Evolutionary conservation across 2,888 invertebrate species (phyloP), one percentile per base, ranked within the genome.

Genomic region (Himalopsyche japonica): DNA sequence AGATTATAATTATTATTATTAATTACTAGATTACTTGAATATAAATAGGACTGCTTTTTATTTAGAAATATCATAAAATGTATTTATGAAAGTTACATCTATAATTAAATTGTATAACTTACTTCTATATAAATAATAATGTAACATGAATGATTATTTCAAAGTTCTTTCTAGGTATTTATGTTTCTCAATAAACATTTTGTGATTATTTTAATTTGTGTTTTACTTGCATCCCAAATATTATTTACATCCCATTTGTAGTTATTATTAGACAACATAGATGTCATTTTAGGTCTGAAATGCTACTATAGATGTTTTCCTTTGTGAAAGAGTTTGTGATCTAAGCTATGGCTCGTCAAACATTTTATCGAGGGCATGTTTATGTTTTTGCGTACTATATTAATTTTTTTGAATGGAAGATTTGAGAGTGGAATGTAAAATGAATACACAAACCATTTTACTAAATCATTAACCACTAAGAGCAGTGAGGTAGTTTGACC

Each of bases 141-240:
- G 80, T 30, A 27, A 43, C 47, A 32, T 32, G 32, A 57, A 49
- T 48, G 49, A 49, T 32, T 57, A 81, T n/a, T 76, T 20, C 43
- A n/a, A 34, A 76, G 34, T 27, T 81, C 80, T 43, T 70, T 83
- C 57, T 82, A 85, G 81, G 80, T 85, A 85, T 85, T 85, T 85
- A 85, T 85, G 82, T 85, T 85, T 82, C 70, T 78, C 27, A 85
- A 85, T 82, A 82, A 83, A 83, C 80, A 79, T 49, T 64, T 82
- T 82, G 82, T 82, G 82, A 82, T 79, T 78, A 81, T 32, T 79
- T 18, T 64, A 79, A 27, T 76, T 70, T 37, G 81, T 49, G 79
- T 82, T 82, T 81, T 76, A 81, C 32, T 81, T 82, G 1, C 18
- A 49, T 8, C 3, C 3, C 6, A 32, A 32, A 32, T 32, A 3